Evolutionary conservation across 2,797 vertebrate species (phyloP), one percentile per base, ranked within the genome.

Genomic region (Eptatretus atami): DNA sequence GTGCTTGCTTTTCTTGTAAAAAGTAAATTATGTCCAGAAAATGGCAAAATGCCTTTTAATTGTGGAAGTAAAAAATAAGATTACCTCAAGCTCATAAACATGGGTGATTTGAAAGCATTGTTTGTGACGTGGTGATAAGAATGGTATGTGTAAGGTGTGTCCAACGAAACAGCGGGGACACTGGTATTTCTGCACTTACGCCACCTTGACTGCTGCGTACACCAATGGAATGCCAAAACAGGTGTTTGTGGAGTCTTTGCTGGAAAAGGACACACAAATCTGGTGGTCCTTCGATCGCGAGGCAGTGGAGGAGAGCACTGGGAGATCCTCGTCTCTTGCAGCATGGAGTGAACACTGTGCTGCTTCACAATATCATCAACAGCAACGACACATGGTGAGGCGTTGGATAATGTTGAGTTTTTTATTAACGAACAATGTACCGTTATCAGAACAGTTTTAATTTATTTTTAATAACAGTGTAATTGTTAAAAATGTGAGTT

Each of bases 331-430:
- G 82, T 95, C 61, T 81, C 79, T 11, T 93, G 86, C 75, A 80
- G 90, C 71, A 95, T 98, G 92, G 92, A 98, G n/a, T 1, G 90
- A n/a, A 98, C 54, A 94, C 85, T 0, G 73, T 95, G 68, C 86
- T n/a, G 92, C 63, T 95, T 74, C 65, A 86, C 80, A 55, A n/a
- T n/a, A 76, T 53, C 69, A 68, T 88, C 19, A 65, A 10, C 55
- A 80, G 78, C 66, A 74, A 52, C 82, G 85, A 66, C 90, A 93
- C 79, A 92, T n/a, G 84, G 92, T 94, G 67, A 71, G 73, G 31
- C 31, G 6, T 31, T 31, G 31, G 3, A n/a, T n/a, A 31, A 31
- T 31, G 31, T 31, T 31, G 31, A 31, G 31, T 31, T 31, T 31
- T 31, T 31, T 31, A 6, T 31, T 31, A 31, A 31, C 6, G n/a